Evolutionary conservation across 2,797 vertebrate species (phyloP).

Genomic region (Percopsis omiscomaycus): DNA sequence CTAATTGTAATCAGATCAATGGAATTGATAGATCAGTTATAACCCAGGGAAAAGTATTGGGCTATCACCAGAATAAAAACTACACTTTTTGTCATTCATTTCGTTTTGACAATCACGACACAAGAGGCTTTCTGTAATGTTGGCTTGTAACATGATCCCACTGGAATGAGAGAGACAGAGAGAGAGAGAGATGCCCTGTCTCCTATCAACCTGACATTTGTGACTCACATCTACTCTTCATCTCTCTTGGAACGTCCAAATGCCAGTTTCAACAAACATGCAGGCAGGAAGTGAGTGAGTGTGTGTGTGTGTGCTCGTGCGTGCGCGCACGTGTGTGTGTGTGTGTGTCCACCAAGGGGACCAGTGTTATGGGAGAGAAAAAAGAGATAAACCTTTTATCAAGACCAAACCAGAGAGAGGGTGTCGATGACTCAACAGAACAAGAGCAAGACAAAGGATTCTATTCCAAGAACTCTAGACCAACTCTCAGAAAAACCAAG

Average conservation of each 20-base stretch:
- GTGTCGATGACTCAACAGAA: not conserved
- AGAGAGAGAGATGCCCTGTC: constrained; percentile 52
- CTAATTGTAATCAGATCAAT: not conserved
- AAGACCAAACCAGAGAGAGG: constrained; percentile 10
- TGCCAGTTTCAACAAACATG: constrained; percentile 46
- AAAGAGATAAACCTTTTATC: constrained; percentile 15
- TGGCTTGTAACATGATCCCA: constrained; percentile 66
- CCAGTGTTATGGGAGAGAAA: constrained; percentile 9
- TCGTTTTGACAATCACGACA: constrained; percentile 60
- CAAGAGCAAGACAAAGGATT: constrained; percentile 1
- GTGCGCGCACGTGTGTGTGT: not conserved
- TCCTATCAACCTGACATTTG: constrained; percentile 64
- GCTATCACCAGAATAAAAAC: too few species aligned
- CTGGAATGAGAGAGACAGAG: constrained; percentile 49
- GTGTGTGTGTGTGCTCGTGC: not conserved
- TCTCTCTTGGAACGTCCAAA: constrained; percentile 51
- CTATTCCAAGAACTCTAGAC: too few species aligned
- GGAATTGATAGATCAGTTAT: not conserved
- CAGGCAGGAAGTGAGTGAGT: constrained; percentile 46
- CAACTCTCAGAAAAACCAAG: too few species aligned
- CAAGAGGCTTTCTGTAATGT: constrained; percentile 58
- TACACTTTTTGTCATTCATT: constrained; percentile 44
- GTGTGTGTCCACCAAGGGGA: not conserved
- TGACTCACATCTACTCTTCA: constrained; percentile 45
- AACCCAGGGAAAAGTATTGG: too few species aligned